These are phyloP conservation scores for Donacobius atricapilla DNA, from an alignment of 2,113 vertebrate species.

Conservation along the genomic window DNA sequence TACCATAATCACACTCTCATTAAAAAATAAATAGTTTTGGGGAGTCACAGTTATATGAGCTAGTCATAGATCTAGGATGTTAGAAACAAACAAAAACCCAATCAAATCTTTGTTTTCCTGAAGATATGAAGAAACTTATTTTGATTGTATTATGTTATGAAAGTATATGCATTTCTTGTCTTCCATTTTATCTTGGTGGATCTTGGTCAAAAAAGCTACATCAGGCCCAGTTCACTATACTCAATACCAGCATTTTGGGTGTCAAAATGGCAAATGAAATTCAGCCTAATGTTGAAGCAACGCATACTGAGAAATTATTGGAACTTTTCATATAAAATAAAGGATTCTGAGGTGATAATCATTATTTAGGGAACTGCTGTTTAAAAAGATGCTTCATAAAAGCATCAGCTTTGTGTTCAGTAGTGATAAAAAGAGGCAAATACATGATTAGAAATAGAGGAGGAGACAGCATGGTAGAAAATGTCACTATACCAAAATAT, in stretches of 20 bases:
- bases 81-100: background rate
- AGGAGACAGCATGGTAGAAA: background rate
- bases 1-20: background rate
- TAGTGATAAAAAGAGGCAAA: background rate
- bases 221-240: background rate
- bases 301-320: background rate
- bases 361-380: background rate
- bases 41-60: background rate
- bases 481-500: background rate
- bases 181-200: background rate
- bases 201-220: background rate
- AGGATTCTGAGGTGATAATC: background rate
- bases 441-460: background rate
- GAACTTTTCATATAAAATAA: background rate
- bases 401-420: background rate
- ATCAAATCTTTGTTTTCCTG: background rate
- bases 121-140: background rate
- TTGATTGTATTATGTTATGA: background rate
- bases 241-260: background rate
- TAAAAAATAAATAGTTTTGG: conserved; percentile 23
- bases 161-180: background rate
- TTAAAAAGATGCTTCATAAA: background rate
- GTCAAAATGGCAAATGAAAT: background rate
- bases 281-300: background rate
- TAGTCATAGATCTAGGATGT: background rate